phyloP scores from a whole-genome alignment of 2,113 vertebrate species.

The Dicerorhinus sumatrensis region DNA sequence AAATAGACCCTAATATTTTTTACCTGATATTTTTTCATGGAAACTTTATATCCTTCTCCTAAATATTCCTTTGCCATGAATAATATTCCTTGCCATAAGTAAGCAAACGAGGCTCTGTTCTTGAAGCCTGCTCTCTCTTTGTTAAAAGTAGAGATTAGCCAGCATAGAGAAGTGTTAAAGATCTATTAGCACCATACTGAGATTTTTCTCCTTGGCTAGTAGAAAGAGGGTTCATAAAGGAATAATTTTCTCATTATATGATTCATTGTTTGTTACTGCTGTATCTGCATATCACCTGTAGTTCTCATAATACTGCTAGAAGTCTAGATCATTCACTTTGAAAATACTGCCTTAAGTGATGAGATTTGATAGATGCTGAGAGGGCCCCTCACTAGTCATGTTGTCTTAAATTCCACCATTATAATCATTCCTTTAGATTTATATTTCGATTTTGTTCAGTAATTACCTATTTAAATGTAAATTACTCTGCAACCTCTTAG shows the following conservation, averaged over 20 bases:
- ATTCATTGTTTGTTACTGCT: background rate
- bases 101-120: background rate
- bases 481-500: constrained; percentile 78
- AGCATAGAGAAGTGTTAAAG: background rate
- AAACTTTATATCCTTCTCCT: background rate
- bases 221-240: background rate
- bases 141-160: constrained; percentile 26
- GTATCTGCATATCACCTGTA: background rate
- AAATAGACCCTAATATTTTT: background rate
- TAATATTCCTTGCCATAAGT: background rate
- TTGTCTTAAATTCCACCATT: constrained; percentile 53
- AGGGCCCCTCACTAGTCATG: background rate
- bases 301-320: background rate
- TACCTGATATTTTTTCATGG: background rate
- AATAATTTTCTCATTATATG: constrained; percentile 29
- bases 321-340: background rate
- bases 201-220: background rate
- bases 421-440: constrained; percentile 73
- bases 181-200: background rate
- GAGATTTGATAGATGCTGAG: background rate
- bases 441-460: constrained; percentile 79
- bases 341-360: constrained; percentile 7
- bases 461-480: constrained; percentile 84
- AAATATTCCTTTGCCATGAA: background rate
- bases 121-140: background rate